Conservation (phyloP, 2,113 vertebrate genomes). For the Leptobrachium ailaonicum region DNA sequence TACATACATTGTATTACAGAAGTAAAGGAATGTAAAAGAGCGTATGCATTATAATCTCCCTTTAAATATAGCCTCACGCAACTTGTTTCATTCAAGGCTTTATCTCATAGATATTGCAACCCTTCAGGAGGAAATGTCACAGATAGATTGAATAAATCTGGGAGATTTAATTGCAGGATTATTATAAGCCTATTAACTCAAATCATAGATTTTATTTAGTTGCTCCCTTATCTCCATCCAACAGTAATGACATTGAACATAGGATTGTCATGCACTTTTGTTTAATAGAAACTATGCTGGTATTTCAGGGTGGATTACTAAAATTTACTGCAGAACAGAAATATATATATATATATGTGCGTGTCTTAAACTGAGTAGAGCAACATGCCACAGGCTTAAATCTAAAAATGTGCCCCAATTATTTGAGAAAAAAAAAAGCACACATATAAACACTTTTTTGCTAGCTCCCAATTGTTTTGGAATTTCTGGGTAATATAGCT, state of each 20-base stretch:
- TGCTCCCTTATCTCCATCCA: constrained; percentile 45
- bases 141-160: constrained; percentile 60
- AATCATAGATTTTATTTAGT: constrained; percentile 52
- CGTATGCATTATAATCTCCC: neutral
- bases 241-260: constrained; percentile 50
- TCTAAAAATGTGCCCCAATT: too few relatives aligned
- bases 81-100: constrained; percentile 17
- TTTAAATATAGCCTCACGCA: neutral
- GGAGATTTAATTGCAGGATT: constrained; percentile 53
- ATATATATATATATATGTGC: too few relatives aligned
- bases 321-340: too few relatives aligned
- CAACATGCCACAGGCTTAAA: too few relatives aligned
- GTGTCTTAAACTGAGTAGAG: too few relatives aligned
- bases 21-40: neutral
- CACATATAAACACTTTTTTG: too few relatives aligned
- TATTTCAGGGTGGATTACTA: neutral
- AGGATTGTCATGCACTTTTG: constrained; percentile 47
- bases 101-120: constrained; percentile 55
- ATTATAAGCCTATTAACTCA: constrained; percentile 55
- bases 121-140: constrained; percentile 49
- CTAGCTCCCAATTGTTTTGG: too few relatives aligned
- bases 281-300: neutral
- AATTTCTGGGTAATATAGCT: too few relatives aligned
- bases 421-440: too few relatives aligned
- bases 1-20: neutral